Percentiles rank a stretch among this genome's conserved stretches.
Conservation (phyloP, 2,888 invertebrate species). For the Melanotus villosus region DNA sequence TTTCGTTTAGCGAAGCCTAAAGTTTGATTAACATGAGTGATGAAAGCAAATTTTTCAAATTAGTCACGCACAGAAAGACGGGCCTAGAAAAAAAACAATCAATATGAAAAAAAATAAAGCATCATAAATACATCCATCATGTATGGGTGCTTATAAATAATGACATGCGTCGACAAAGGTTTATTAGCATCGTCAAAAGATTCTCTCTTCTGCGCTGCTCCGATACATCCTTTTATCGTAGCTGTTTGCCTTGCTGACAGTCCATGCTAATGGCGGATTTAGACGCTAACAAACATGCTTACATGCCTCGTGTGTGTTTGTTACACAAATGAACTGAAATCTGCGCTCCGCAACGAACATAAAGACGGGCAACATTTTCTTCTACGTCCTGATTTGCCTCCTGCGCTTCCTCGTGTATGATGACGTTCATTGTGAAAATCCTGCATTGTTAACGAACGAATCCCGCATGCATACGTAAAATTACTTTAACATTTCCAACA, state of each 20-base stretch:
- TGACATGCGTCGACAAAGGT: constrained; percentile 64
- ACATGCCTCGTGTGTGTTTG: constrained; percentile 61
- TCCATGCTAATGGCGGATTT: constrained; percentile 66
- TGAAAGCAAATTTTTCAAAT: constrained; percentile 21
- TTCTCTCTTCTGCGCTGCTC: constrained; percentile 51
- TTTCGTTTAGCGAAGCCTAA: background rate
- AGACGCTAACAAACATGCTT: constrained; percentile 62
- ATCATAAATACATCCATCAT: constrained; percentile 40
- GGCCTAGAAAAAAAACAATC: constrained; percentile 11
- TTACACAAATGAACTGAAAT: constrained; percentile 61
- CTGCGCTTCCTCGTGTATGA: constrained; percentile 15
- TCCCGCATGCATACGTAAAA: constrained; percentile 9
- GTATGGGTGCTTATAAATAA: constrained; percentile 56
- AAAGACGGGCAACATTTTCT: constrained; percentile 34
- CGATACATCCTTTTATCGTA: constrained; percentile 48
- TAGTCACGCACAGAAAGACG: constrained; percentile 19
- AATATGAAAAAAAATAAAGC: constrained; percentile 23
- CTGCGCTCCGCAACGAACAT: constrained; percentile 37
- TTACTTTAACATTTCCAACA: background rate
- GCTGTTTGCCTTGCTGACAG: constrained; percentile 54
- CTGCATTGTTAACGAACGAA: constrained; percentile 38
- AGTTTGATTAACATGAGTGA: constrained; percentile 16
- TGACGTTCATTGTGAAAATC: constrained; percentile 29
- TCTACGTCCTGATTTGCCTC: constrained; percentile 36
- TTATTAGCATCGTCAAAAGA: constrained; percentile 66